Percentiles rank a stretch among this genome's conserved stretches.
These are phyloP conservation scores for Sinocyclocheilus anshuiensis DNA, from an alignment of 2,113 vertebrate genomes.

Conservation along the genomic window DNA sequence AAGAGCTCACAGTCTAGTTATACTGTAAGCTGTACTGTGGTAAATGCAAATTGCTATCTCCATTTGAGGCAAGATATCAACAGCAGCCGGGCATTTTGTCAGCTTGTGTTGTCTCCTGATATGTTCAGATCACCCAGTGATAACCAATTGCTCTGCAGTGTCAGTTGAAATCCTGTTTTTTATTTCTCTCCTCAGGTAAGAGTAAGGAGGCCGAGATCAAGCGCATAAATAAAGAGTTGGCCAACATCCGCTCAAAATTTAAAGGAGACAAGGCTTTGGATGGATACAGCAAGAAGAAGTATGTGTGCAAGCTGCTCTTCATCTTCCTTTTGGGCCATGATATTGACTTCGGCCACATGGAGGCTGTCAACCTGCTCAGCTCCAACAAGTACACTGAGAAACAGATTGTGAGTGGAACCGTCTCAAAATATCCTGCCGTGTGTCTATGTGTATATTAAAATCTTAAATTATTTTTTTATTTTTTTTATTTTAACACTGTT, in stretches of 20 bases:
- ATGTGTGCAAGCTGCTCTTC: constrained; percentile 92
- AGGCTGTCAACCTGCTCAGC: constrained; percentile 91
- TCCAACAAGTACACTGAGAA: constrained; percentile 96
- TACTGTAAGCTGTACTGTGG: background rate
- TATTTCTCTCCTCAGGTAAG: constrained; percentile 76
- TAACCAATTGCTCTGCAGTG: background rate
- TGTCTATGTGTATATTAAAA: background rate
- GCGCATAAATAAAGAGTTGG: constrained; percentile 92
- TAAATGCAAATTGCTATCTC: background rate
- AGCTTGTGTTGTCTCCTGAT: background rate
- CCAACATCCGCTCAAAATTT: constrained; percentile 94
- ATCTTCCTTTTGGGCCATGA: constrained; percentile 93
- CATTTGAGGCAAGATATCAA: background rate
- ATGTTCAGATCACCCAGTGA: background rate
- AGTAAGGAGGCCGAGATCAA: constrained; percentile 96
- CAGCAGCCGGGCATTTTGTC: background rate
- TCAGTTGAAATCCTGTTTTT: background rate
- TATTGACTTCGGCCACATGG: constrained; percentile 96
- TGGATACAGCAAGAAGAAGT: constrained; percentile 95
- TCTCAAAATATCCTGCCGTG: background rate
- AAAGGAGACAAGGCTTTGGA: constrained; percentile 94
- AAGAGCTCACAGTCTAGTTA: background rate
- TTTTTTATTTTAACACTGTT: background rate
- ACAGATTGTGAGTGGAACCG: constrained; percentile 84
- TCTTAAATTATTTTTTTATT: background rate